These are phyloP conservation scores for Heterodera schachtii DNA, from an alignment of 1,140 invertebrate genomes.

Conservation along the genomic window DNA sequence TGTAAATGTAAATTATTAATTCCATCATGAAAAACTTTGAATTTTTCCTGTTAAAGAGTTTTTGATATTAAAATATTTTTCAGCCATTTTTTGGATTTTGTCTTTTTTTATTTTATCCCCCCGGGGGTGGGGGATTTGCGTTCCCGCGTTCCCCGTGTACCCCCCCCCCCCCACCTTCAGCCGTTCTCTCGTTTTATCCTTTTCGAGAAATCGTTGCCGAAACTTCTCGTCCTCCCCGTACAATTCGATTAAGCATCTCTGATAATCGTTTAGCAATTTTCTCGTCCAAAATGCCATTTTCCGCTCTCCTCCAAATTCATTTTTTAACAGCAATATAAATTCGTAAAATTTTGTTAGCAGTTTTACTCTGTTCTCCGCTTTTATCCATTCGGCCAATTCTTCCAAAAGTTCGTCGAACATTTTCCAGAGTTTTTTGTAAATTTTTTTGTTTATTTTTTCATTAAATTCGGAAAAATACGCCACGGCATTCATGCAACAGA, in stretches of 20 bases:
- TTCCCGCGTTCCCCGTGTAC: too few species aligned
- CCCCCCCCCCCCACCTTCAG: too few species aligned
- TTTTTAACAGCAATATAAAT: not conserved
- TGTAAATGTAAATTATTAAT: too few species aligned
- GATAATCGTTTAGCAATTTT: not conserved
- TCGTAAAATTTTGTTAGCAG: not conserved
- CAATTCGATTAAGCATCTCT: not conserved
- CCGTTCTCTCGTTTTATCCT: too few species aligned
- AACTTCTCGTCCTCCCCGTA: not conserved
- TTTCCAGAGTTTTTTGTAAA: not conserved
- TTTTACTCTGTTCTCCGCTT: not conserved
- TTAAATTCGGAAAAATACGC: not conserved
- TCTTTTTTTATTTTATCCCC: too few species aligned
- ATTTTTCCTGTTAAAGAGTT: too few species aligned
- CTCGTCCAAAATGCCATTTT: not conserved
- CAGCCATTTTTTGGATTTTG: too few species aligned
- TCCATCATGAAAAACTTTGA: too few species aligned
- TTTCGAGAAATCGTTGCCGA: too few species aligned
- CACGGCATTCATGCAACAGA: not conserved
- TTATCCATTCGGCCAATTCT: not conserved
- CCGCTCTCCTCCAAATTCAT: not conserved
- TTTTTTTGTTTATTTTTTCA: not conserved
- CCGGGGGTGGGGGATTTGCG: too few species aligned
- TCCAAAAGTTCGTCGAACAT: not conserved
- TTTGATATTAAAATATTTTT: too few species aligned